These are phyloP conservation scores for Chelmon rostratus DNA, from an alignment of 2,797 vertebrate species.

Conservation along the genomic window DNA sequence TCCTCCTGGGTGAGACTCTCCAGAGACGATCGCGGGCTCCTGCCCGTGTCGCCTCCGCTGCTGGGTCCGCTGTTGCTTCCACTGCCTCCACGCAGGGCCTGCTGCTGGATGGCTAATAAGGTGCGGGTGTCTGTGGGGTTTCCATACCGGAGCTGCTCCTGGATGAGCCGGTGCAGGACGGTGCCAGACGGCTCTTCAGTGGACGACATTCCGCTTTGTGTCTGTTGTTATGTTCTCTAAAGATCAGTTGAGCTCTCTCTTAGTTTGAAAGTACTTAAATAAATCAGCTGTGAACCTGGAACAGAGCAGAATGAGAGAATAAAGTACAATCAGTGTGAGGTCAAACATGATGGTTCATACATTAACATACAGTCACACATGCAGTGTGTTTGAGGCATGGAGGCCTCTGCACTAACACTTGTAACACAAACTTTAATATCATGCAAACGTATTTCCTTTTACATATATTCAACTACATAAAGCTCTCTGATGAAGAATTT, in stretches of 20 bases:
- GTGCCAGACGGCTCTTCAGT: conserved; percentile 96
- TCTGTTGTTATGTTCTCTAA: conserved; percentile 43
- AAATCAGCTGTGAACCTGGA: conserved; percentile 65
- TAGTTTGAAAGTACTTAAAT: conserved; percentile 22
- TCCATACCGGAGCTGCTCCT: conserved; percentile 98
- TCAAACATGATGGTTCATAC: background rate
- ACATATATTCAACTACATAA: no score
- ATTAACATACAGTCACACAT: background rate
- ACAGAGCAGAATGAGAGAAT: conserved; percentile 30
- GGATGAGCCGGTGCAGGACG: conserved; percentile 97
- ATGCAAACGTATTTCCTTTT: background rate
- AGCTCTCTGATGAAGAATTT: background rate
- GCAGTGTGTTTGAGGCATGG: background rate
- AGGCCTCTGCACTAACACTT: background rate
- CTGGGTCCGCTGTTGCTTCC: conserved; percentile 89
- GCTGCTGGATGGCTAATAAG: conserved; percentile 95
- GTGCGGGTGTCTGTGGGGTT: conserved; percentile 97
- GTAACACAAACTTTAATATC: background rate
- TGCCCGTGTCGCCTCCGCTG: conserved; percentile 78
- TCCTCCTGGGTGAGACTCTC: conserved; percentile 95
- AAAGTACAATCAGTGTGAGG: conserved; percentile 15
- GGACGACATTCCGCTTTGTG: conserved; percentile 88
- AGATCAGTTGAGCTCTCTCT: conserved; percentile 52
- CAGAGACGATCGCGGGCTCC: conserved; percentile 91
- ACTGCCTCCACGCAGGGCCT: conserved; percentile 85